Base-by-base conservation (phyloP, 2,113 vertebrate species). In the Gracilinanus agilis region DNA sequence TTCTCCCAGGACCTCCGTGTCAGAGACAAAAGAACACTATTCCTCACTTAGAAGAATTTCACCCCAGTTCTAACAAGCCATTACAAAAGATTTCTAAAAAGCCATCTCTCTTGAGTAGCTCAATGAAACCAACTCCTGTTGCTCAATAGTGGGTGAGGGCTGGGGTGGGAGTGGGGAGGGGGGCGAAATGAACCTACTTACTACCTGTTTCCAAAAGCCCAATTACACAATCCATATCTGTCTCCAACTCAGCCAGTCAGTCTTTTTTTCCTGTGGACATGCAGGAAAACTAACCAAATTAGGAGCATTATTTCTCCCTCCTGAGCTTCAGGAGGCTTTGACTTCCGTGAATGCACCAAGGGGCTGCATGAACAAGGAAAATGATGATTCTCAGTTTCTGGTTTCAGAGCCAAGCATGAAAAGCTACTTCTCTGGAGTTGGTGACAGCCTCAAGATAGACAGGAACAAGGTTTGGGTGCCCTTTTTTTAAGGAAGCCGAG, bases 11-110 rank as follows among this genome's bases (percentile, higher is more conserved):
- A 90, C 95, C 53, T n/a, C 53, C 58, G 53, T 40, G 2, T 75
- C 44, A 91, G 92, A 90, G 49, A 94, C 40, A 21, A 53, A 88
- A 92, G 90, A 91, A 58, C 44, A 6, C 24, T 55, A 61, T 49
- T 55, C n/a, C 58, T 24, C 58, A 40, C 27, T 89, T 88, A 91
- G 94, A 55, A 90, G 75, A 93, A 25, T 58, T n/a, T 90, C 44
- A 90, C 89, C 3, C 1, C 58, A 90, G 90, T 90, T 88, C 91
- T 96, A 55, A 90, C 91, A 95, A 96, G 97, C 97, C 97, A 97
- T 97, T 95, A 89, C 94, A 34, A 95, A 95, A 10, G 5, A 61
- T 90, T 95, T 92, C 92, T 96, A 92, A 89, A 97, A 98, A 98
- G 97, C 97, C 97, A 97, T 98, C 89, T 0, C 90, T 93, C 88